These are phyloP conservation scores for Rapana venosa DNA, from an alignment of 2,888 invertebrate genomes.

Conservation along the genomic window DNA sequence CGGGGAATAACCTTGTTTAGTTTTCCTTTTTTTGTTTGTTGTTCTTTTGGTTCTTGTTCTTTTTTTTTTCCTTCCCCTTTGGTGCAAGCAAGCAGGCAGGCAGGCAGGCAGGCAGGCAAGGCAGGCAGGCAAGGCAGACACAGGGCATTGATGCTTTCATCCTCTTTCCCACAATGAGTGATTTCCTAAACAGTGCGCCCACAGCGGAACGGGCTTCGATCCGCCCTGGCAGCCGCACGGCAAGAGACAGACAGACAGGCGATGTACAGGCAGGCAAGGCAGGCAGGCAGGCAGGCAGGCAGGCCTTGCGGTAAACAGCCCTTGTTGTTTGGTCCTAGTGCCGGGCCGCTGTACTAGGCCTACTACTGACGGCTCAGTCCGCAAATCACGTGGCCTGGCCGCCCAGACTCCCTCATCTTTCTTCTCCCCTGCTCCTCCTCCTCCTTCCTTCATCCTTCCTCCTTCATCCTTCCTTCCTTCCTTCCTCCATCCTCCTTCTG, in stretches of 20 bases:
- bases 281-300: too few species aligned
- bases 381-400: not conserved
- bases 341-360: not conserved
- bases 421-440: not conserved
- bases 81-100: not conserved
- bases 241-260: not conserved
- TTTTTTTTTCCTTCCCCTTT: too few species aligned
- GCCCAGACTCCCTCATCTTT: not conserved
- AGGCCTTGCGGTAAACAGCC: conserved; percentile 1
- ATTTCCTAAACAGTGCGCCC: not conserved
- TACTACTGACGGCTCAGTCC: not conserved
- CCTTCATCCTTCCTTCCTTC: not conserved
- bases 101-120: not conserved
- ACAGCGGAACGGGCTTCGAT: not conserved
- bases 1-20: not conserved
- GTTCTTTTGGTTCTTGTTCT: not conserved
- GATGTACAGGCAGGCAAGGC: too few species aligned
- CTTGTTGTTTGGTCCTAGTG: not conserved
- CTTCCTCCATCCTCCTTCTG: not conserved
- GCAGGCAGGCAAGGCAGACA: not conserved
- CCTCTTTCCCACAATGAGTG: conserved; percentile 4
- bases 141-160: not conserved
- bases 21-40: not conserved
- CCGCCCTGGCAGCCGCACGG: not conserved
- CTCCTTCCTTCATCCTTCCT: not conserved